phyloP scores from a whole-genome alignment of 2,888 invertebrate species.

The Campoplex nolae region DNA sequence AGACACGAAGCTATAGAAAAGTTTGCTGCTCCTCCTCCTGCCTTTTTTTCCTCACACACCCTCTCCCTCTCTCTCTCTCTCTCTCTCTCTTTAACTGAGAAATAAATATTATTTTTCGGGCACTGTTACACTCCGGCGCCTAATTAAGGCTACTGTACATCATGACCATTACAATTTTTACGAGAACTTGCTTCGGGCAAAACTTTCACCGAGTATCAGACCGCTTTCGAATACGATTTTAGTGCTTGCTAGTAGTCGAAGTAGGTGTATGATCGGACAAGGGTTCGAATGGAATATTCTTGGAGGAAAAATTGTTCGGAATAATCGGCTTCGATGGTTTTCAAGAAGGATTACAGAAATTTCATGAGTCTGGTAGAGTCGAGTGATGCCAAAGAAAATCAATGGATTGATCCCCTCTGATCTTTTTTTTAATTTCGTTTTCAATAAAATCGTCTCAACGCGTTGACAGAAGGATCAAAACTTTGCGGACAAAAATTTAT shows the following conservation, averaged over 20 bases:
- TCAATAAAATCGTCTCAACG: background rate
- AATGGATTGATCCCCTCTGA: too few species aligned
- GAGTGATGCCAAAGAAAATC: background rate
- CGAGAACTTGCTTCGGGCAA: background rate
- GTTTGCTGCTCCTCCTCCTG: slow-evolving; percentile 8
- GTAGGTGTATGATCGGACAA: slow-evolving; percentile 21
- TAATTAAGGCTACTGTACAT: slow-evolving; percentile 2
- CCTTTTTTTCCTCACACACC: too few species aligned
- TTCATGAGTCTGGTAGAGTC: background rate
- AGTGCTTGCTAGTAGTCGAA: slow-evolving; percentile 10
- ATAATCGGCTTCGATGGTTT: too few species aligned
- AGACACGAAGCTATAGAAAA: slow-evolving; percentile 26
- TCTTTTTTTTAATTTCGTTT: background rate
- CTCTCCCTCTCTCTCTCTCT: background rate
- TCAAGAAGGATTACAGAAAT: too few species aligned
- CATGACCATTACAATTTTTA: background rate
- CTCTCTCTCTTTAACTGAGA: background rate
- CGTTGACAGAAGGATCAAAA: background rate
- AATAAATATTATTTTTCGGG: slow-evolving; percentile 40
- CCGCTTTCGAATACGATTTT: background rate
- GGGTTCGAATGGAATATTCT: background rate
- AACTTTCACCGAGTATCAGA: background rate
- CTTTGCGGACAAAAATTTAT: background rate
- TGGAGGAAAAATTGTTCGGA: background rate
- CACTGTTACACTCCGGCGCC: background rate